Evolutionary conservation across 2,888 invertebrate genomes (phyloP), one percentile per base, ranked within the genome.

Genomic region (Luperina testacea): DNA sequence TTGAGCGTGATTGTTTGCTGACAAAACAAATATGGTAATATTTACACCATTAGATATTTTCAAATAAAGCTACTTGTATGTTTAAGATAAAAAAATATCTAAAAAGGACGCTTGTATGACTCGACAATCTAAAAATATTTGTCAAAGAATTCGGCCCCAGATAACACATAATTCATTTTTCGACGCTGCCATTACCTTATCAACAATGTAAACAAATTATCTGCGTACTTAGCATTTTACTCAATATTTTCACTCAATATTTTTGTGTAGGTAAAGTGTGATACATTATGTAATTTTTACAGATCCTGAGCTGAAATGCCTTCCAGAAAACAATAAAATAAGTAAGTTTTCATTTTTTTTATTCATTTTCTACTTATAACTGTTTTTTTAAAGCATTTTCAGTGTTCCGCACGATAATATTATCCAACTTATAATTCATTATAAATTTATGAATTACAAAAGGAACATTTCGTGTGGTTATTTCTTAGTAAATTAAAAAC

Each of bases 111-210:
- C 57, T 68, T 70, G 32, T 61, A 69, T 69, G 64, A 71, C 64
- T 65, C 13, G 32, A 53, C 82, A 75, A 70, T 65, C 80, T 81
- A 78, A 82, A 84, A 87, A 86, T 90, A 83, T 87, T 90, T 87
- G 81, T 83, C 65, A 32, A 87, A 88, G 87, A 91, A 90, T 91
- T 90, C 72, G 77, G 82, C 78, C 78, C 83, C 77, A 81, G 88
- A 89, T 88, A 87, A 86, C 80, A 85, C 83, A 90, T 87, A 87
- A 90, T 87, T 90, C 64, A 83, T 85, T 83, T 78, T 85, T 82
- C 72, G 85, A 87, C 82, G 78, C 80, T 70, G 77, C 78, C 89
- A 89, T 91, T 92, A 90, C 83, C 81, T 90, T 92, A 91, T 91
- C 90, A 81, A 72, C 72, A 73, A 81, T 77, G 81, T 81, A 85